phyloP scores from a whole-genome alignment of 2,888 invertebrate genomes.

The Nycteola revayana region DNA sequence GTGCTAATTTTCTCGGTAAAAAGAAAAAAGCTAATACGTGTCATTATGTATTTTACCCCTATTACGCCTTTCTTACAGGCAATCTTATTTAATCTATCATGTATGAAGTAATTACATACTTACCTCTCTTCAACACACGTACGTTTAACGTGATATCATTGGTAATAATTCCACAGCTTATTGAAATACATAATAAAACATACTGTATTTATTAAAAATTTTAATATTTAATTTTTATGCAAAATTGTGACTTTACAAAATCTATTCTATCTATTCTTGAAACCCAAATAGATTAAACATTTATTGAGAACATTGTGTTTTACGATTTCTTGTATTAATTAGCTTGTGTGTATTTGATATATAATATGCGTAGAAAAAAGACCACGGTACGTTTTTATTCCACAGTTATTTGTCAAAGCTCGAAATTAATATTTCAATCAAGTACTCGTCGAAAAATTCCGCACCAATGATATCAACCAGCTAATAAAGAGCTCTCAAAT shows the following conservation, averaged over 20 bases:
- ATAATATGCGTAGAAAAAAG: no score
- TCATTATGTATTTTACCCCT: constrained; percentile 41
- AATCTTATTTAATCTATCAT: constrained; percentile 27
- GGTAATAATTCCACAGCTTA: constrained; percentile 5
- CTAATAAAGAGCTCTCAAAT: constrained; percentile 34
- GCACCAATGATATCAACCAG: constrained; percentile 41
- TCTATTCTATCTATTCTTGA: no score
- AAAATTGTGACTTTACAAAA: no score
- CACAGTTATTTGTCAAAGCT: constrained; percentile 33
- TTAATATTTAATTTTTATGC: no score
- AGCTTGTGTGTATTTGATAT: no score
- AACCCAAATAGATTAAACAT: no score
- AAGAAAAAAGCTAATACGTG: constrained; percentile 20
- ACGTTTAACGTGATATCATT: constrained; percentile 11
- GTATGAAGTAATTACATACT: constrained; percentile 29
- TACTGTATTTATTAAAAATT: no score
- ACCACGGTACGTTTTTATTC: constrained; percentile 2
- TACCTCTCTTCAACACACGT: constrained; percentile 13
- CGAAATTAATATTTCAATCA: constrained; percentile 72
- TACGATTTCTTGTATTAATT: no score
- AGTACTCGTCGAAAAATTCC: constrained; percentile 55
- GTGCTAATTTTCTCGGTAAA: constrained; percentile 29
- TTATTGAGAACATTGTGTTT: no score
- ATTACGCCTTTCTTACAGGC: constrained; percentile 33
- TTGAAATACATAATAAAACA: no score